These are phyloP conservation scores for Tetramorium simillimum DNA, from an alignment of 1,140 invertebrate genomes.

Conservation along the genomic window DNA sequence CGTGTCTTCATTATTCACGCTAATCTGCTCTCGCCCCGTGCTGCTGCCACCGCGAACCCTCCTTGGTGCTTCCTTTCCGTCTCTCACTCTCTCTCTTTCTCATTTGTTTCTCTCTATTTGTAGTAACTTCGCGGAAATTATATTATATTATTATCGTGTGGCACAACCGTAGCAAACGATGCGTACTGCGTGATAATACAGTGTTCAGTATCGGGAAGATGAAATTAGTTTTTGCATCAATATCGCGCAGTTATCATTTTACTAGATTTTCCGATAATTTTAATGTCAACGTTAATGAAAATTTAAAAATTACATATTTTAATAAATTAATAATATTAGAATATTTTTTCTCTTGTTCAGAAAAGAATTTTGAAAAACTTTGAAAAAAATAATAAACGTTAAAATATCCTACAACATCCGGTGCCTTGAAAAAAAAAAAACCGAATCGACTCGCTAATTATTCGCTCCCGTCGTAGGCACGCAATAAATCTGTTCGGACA, in stretches of 20 bases:
- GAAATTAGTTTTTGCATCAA: neutral
- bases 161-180: conserved; percentile 15
- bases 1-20: conserved; percentile 84
- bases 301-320: neutral
- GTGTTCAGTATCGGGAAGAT: neutral
- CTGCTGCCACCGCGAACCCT: conserved; percentile 60
- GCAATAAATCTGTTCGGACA: conserved; percentile 10
- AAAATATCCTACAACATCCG: neutral
- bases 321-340: conserved; percentile 6
- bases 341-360: neutral
- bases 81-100: conserved; percentile 12
- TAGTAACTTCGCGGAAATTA: conserved; percentile 40
- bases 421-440: neutral
- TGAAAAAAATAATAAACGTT: neutral
- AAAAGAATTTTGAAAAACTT: neutral
- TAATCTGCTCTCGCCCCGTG: conserved; percentile 81
- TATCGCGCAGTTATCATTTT: neutral
- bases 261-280: neutral
- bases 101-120: neutral
- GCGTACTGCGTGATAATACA: conserved; percentile 7
- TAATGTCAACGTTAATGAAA: neutral
- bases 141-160: conserved; percentile 46
- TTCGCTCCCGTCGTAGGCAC: neutral
- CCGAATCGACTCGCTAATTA: conserved; percentile 3
- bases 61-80: conserved; percentile 43